Evolutionary conservation across 1,140 invertebrate species (phyloP).

Genomic region (Holotrichia oblita): DNA sequence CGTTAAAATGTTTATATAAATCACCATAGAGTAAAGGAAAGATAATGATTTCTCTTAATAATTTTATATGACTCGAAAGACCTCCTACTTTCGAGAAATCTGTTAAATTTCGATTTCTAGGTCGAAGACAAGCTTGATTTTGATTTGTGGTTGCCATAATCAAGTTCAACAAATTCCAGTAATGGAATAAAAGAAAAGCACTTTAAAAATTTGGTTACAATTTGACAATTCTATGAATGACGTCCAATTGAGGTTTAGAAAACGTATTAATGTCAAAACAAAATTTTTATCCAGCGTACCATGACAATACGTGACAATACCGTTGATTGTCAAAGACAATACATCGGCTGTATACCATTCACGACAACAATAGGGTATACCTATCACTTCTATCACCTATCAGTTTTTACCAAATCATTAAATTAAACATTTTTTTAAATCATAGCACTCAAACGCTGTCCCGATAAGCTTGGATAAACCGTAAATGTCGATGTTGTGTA

Average conservation of each 20-base stretch:
- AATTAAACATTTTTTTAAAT: no score
- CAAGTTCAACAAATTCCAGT: neutral
- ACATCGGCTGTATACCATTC: no score
- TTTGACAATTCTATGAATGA: conserved; percentile 21
- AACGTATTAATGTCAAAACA: neutral
- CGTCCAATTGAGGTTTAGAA: neutral
- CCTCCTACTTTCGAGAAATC: conserved; percentile 73
- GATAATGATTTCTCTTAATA: conserved; percentile 78
- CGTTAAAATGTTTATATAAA: conserved; percentile 72
- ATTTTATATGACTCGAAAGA: conserved; percentile 71
- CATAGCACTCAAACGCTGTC: no score
- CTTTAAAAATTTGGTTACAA: conserved; percentile 13
- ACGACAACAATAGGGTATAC: no score
- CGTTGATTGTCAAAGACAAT: no score
- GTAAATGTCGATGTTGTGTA: no score
- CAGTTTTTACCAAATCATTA: no score
- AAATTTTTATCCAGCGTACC: no score
- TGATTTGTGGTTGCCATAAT: conserved; percentile 4
- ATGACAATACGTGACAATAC: no score
- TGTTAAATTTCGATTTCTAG: conserved; percentile 48
- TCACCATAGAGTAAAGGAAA: conserved; percentile 78
- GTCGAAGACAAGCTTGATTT: conserved; percentile 23
- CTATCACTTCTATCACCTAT: no score
- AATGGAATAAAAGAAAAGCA: neutral
- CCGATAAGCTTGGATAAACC: no score